phyloP scores from a whole-genome alignment of 2,888 invertebrate species.

The Spisula solida region DNA sequence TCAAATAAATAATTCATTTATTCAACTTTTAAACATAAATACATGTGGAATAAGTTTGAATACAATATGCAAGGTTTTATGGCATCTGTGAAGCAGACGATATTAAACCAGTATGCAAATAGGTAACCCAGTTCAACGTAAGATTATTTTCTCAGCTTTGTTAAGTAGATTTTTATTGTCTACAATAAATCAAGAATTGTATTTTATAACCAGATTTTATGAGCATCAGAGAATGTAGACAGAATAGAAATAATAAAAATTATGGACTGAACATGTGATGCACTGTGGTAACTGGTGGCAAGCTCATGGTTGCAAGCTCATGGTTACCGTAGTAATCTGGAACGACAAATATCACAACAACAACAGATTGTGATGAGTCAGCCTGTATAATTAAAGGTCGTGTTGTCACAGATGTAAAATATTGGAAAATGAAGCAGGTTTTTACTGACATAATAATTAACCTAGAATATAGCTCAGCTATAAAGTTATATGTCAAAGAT shows the following conservation, averaged over 20 bases:
- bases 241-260: not conserved
- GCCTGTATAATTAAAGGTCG: too few species aligned
- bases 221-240: not conserved
- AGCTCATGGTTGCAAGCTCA: too few species aligned
- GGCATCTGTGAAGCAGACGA: not conserved
- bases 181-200: slow-evolving; percentile 4
- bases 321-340: too few species aligned
- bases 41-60: not conserved
- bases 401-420: too few species aligned
- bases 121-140: not conserved
- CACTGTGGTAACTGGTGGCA: too few species aligned
- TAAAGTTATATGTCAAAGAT: too few species aligned
- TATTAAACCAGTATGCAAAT: not conserved
- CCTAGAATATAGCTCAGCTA: too few species aligned
- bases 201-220: slow-evolving; percentile 1
- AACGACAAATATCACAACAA: too few species aligned
- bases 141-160: not conserved
- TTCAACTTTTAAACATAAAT: not conserved
- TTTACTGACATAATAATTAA: too few species aligned
- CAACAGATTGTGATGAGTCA: too few species aligned
- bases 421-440: too few species aligned
- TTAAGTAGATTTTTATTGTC: not conserved
- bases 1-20: slow-evolving; percentile 3
- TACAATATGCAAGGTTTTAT: not conserved
- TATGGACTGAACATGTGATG: too few species aligned